Percentiles rank a stretch among this genome's conserved stretches.
These are phyloP conservation scores for Celastrina argiolus DNA, from an alignment of 2,888 invertebrate genomes.

Conservation along the genomic window DNA sequence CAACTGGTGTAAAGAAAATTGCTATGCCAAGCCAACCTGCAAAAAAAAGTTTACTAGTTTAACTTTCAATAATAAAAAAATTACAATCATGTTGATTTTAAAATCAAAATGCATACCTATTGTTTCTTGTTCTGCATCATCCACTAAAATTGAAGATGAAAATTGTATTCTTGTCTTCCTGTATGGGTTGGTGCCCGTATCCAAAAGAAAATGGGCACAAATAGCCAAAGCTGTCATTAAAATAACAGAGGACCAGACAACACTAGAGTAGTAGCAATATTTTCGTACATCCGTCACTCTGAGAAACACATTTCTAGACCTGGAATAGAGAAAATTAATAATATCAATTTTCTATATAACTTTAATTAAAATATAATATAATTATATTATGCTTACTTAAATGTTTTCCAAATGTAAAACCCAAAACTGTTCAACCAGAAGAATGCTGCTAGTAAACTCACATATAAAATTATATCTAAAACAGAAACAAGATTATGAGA, in stretches of 20 bases:
- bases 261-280: conserved; percentile 91
- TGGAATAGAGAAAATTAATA: conserved; percentile 47
- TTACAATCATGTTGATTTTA: neutral
- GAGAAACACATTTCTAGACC: conserved; percentile 89
- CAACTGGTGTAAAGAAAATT: conserved; percentile 89
- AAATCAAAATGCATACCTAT: conserved; percentile 71
- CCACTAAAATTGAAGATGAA: conserved; percentile 65
- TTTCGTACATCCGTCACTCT: conserved; percentile 90
- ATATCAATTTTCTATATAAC: neutral
- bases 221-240: conserved; percentile 85
- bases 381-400: conserved; percentile 77
- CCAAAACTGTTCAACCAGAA: conserved; percentile 92
- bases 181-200: conserved; percentile 78
- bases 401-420: conserved; percentile 93
- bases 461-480: conserved; percentile 86
- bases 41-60: conserved; percentile 31
- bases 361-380: neutral
- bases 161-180: conserved; percentile 62
- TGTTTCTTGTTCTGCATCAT: conserved; percentile 83
- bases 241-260: conserved; percentile 86
- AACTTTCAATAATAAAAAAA: neutral
- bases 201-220: conserved; percentile 88
- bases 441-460: conserved; percentile 87
- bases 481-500: conserved; percentile 38
- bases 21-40: conserved; percentile 88